Conservation (phyloP, 2,797 vertebrate genomes). For the Micrastur ruficollis region DNA sequence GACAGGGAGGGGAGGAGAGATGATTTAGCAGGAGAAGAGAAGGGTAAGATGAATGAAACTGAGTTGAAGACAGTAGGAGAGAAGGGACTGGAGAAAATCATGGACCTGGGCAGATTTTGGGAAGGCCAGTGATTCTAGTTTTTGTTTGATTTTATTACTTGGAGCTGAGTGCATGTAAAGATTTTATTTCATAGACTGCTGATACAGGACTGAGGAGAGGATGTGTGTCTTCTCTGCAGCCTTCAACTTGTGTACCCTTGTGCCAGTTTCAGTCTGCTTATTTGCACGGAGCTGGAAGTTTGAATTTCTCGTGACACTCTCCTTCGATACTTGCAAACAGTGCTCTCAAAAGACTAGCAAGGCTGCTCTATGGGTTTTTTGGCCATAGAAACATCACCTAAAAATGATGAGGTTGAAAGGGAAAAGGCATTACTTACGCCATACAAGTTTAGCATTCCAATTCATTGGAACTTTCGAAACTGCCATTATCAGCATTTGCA, state of each 20-base stretch:
- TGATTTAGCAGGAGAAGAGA: neutral
- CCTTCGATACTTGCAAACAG: neutral
- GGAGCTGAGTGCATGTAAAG: neutral
- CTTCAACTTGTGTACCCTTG: neutral
- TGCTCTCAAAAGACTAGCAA: neutral
- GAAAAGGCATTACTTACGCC: neutral
- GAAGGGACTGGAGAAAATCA: neutral
- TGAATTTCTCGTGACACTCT: neutral
- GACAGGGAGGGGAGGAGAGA: neutral
- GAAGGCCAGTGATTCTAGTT: neutral
- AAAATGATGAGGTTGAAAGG: neutral
- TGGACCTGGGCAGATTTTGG: neutral
- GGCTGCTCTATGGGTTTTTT: neutral
- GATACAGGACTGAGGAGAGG: neutral
- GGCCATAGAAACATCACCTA: neutral
- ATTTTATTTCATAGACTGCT: neutral
- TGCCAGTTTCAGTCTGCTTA: neutral
- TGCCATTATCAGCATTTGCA: neutral
- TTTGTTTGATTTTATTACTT: neutral
- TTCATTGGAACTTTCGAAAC: neutral
- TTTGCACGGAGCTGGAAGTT: neutral
- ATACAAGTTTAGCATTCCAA: neutral
- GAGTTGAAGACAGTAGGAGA: neutral
- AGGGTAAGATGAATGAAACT: neutral
- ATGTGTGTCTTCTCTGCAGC: neutral